Evolutionary conservation across 2,113 vertebrate genomes (phyloP), one percentile per base, ranked within the genome.

Genomic region (Dasypus novemcinctus): DNA sequence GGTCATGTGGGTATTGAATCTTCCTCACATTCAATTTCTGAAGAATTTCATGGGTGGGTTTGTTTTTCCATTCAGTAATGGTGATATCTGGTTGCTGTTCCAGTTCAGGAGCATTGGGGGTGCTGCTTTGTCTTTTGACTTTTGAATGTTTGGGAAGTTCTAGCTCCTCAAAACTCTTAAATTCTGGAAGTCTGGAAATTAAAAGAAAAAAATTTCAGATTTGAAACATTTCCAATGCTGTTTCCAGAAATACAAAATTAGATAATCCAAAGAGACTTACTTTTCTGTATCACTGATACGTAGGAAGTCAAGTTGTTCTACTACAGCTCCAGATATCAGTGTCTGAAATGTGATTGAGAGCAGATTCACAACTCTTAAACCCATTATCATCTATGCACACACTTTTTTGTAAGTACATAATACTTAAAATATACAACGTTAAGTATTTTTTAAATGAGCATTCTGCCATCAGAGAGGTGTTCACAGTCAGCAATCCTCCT

Each of bases 271-370:
- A 82, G 13, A 79, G 80, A 92, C 99, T 99, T 98, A 99, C 99
- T 99, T 98, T 92, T 99, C 99, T 49, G 99, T 97, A 90, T 99
- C 99, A 93, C 99, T 98, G 97, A 99, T 99, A 68, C 99, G 99
- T 63, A 99, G 98, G 96, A 99, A 99, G 98, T 99, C 99, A 97
- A 99, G 97, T 92, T 99, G 99, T 96, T 99, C 99, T 92, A 99
- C 99, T 68, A 99, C 98, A 2, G 99, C 99, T 98, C 99, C 99
- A 64, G 99, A 99, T 98, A 99, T 99, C 96, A 99, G 97, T 1
- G 99, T 99, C 99, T 99, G 98, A 85, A 98, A 98, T 23, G 25
- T 31, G 85, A 97, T 87, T 86, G 61, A 78, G 66, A 95, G 85
- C 94, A 84, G 21, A 78, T 61, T 72, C 1, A 66, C 21, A 89